Conservation (phyloP, 2,888 invertebrate genomes). For the Exephanes ischioxanthus region DNA sequence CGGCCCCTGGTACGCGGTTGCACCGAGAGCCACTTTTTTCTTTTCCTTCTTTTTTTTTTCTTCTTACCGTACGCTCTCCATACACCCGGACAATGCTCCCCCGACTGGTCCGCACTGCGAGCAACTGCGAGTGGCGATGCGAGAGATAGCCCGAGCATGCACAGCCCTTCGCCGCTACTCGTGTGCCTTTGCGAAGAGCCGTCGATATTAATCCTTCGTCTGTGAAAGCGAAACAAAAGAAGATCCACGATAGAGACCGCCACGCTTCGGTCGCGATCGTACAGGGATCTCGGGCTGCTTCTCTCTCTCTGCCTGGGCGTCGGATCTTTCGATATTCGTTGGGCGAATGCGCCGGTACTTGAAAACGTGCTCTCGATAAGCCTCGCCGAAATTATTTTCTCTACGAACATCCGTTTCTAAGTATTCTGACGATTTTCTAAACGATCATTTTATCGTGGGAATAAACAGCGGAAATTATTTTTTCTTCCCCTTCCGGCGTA, state of each 20-base stretch:
- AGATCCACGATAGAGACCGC: not conserved
- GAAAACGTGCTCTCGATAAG: not conserved
- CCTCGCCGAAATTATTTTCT: not conserved
- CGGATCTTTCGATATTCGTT: not conserved
- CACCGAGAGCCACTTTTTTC: conserved; percentile 58
- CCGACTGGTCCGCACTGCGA: conserved; percentile 9
- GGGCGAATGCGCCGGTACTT: not conserved
- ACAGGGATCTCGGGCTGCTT: not conserved
- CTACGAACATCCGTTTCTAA: not conserved
- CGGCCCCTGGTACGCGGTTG: conserved; percentile 70
- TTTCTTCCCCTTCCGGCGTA: too few species aligned
- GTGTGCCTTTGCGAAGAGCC: conserved; percentile 13
- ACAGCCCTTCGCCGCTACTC: not conserved
- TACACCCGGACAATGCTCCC: conserved; percentile 42
- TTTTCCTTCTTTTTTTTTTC: conserved; percentile 11
- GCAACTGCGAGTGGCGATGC: not conserved
- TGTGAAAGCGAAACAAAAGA: conserved; percentile 26
- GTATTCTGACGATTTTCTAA: not conserved
- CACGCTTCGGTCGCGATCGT: not conserved
- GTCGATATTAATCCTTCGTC: conserved; percentile 40
- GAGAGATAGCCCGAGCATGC: not conserved
- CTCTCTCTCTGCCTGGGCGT: not conserved
- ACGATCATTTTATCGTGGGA: too few species aligned
- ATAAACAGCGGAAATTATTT: not conserved
- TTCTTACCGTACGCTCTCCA: conserved; percentile 21